Conservation (phyloP, 2,888 invertebrate species). For the Dione juno region DNA sequence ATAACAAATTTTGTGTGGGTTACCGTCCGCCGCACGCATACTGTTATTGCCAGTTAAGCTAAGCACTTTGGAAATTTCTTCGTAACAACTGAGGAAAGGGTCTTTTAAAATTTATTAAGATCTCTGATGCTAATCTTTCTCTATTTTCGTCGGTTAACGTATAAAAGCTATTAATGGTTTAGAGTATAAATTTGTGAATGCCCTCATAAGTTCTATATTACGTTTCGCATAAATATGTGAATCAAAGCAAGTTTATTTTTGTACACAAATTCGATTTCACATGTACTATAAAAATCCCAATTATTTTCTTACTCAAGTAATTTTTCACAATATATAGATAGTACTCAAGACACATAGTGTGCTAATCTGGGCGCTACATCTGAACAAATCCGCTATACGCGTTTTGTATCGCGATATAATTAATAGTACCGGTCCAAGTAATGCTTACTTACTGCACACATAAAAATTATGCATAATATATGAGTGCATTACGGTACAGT, state of each 20-base stretch:
- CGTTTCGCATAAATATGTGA: background rate
- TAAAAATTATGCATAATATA: conserved; percentile 20
- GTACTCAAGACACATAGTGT: conserved; percentile 21
- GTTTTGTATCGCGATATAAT: conserved; percentile 46
- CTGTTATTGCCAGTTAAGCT: conserved; percentile 33
- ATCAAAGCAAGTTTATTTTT: background rate
- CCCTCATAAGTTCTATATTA: no score
- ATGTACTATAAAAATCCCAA: background rate
- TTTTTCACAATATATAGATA: background rate
- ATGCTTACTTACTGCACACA: conserved; percentile 26
- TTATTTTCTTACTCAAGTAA: background rate
- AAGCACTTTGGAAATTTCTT: conserved; percentile 31
- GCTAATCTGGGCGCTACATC: conserved; percentile 28
- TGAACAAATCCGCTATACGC: conserved; percentile 16
- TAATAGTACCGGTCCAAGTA: conserved; percentile 48
- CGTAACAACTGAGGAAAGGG: conserved; percentile 27
- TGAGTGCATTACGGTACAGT: conserved; percentile 20
- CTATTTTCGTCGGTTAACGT: background rate
- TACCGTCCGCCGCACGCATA: conserved; percentile 58
- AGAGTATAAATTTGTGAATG: background rate
- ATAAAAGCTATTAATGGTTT: background rate
- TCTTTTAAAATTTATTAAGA: conserved; percentile 18
- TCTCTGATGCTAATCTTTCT: conserved; percentile 21
- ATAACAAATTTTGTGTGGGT: conserved; percentile 61
- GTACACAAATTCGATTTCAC: background rate